Conservation (phyloP, 2,888 invertebrate genomes). For the Zygothrica quintamaculata region DNA sequence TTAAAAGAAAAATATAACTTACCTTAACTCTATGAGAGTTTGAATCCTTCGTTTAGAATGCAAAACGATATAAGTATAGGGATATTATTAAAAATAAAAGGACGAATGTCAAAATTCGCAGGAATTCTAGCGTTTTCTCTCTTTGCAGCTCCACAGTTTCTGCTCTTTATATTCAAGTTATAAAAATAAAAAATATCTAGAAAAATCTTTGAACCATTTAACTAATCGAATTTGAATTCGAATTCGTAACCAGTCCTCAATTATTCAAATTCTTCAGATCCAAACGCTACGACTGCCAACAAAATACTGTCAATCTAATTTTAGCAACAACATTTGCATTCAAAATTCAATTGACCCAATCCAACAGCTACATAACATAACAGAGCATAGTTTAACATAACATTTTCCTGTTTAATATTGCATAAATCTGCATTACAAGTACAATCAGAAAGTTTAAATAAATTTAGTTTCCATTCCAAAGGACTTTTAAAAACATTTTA, state of each 20-base stretch:
- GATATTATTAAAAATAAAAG: constrained; percentile 83
- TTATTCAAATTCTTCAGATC: constrained; percentile 26
- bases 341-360: constrained; percentile 14
- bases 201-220: constrained; percentile 36
- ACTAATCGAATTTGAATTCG: constrained; percentile 3
- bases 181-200: constrained; percentile 44
- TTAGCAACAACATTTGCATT: constrained; percentile 22
- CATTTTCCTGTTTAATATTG: neutral
- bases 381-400: constrained; percentile 3
- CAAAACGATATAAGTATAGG: constrained; percentile 83
- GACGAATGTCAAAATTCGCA: constrained; percentile 83
- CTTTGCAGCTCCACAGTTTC: constrained; percentile 85
- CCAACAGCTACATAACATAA: constrained; percentile 33
- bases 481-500: no score
- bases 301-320: constrained; percentile 51
- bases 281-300: constrained; percentile 48
- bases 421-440: neutral
- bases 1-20: constrained; percentile 30
- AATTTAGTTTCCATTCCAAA: neutral
- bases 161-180: constrained; percentile 63
- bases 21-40: constrained; percentile 44
- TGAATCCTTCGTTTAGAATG: constrained; percentile 67
- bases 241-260: neutral
- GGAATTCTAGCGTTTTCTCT: constrained; percentile 83
- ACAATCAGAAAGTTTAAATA: neutral